These are phyloP conservation scores for Rhinella marina DNA, from an alignment of 2,797 vertebrate species.

Conservation along the genomic window DNA sequence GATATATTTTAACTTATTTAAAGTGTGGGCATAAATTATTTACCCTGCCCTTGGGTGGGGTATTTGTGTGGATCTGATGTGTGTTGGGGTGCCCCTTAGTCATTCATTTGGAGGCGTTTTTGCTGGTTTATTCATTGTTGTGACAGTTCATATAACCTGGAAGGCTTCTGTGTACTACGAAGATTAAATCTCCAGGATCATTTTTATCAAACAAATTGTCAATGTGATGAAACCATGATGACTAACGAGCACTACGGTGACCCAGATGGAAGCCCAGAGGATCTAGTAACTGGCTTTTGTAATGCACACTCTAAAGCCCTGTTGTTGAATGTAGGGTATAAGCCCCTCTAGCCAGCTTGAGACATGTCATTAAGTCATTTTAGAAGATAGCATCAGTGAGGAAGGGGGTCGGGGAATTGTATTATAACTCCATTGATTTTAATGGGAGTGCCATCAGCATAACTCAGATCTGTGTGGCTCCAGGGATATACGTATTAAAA, in stretches of 20 bases:
- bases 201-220: background rate
- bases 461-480: background rate
- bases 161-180: background rate
- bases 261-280: constrained; percentile 14
- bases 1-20: no score
- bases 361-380: background rate
- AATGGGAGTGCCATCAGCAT: background rate
- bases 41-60: no score
- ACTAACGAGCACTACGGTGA: background rate
- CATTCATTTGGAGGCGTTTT: no score
- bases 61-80: no score
- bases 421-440: no score
- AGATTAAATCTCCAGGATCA: background rate
- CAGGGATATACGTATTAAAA: no score
- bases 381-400: background rate
- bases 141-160: background rate
- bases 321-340: background rate
- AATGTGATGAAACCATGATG: background rate
- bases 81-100: no score
- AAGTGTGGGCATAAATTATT: no score
- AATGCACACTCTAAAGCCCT: background rate
- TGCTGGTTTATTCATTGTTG: background rate
- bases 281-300: background rate
- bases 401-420: background rate
- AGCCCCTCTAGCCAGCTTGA: background rate